Evolutionary conservation across 2,113 vertebrate species (phyloP).

Genomic region (Cavia aperea): DNA sequence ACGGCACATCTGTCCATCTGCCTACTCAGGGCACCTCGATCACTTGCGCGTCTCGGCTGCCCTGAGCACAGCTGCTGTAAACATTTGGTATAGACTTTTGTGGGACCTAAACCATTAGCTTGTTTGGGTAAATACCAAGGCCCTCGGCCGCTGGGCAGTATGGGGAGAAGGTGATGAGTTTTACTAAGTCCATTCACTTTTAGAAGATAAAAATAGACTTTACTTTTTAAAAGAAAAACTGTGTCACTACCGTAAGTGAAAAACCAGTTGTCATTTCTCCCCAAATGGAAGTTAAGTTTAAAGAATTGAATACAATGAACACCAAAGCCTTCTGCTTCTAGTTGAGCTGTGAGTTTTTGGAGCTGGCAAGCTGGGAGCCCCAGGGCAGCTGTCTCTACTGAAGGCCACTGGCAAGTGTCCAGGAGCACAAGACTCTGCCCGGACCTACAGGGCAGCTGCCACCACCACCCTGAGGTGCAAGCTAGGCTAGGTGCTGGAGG

Average conservation of each 20-base stretch:
- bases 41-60: neutral
- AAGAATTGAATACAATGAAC: neutral
- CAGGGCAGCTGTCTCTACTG: neutral
- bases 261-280: neutral
- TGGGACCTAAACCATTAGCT: neutral
- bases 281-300: neutral
- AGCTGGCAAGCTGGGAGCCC: neutral
- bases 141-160: neutral
- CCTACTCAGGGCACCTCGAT: neutral
- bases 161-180: neutral
- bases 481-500: neutral
- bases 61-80: neutral
- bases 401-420: neutral
- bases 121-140: neutral
- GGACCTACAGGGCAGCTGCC: neutral
- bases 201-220: neutral
- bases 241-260: neutral
- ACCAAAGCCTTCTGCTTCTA: neutral
- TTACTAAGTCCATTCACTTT: neutral
- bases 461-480: accelerated
- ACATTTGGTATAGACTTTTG: neutral
- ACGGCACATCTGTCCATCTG: too few species aligned
- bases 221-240: neutral
- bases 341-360: neutral
- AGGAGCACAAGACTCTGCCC: too few species aligned